Conservation (phyloP, 2,113 vertebrate genomes). For the Bubo blakistoni region DNA sequence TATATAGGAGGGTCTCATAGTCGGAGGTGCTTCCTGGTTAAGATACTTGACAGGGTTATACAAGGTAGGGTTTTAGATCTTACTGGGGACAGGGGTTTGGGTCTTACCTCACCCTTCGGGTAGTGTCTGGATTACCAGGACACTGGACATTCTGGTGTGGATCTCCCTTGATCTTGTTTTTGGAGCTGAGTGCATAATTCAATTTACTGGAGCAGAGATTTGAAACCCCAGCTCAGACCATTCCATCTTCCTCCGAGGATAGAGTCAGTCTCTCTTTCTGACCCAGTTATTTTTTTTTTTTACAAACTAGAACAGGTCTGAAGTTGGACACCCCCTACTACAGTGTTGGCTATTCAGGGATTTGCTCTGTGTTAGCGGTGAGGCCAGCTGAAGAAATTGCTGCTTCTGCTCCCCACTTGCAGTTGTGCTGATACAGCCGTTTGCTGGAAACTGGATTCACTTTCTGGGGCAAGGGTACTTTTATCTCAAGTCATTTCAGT, state of each 20-base stretch:
- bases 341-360: background rate
- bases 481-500: background rate
- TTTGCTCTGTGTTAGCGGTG: background rate
- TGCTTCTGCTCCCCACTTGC: background rate
- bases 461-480: background rate
- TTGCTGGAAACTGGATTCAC: background rate
- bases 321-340: background rate
- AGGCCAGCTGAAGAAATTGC: background rate
- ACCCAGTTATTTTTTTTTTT: background rate
- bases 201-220: background rate
- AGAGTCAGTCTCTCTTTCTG: background rate
- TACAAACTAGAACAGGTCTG: background rate
- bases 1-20: background rate
- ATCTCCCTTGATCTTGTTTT: background rate
- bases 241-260: background rate
- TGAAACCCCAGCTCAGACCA: background rate
- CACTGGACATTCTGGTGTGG: background rate
- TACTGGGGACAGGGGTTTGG: background rate
- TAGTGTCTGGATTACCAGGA: background rate
- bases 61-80: background rate
- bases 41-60: background rate
- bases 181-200: background rate
- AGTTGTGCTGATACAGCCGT: background rate
- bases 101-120: background rate
- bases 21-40: background rate